Conservation (phyloP, 2,888 invertebrate species). For the Beris chalybata region DNA sequence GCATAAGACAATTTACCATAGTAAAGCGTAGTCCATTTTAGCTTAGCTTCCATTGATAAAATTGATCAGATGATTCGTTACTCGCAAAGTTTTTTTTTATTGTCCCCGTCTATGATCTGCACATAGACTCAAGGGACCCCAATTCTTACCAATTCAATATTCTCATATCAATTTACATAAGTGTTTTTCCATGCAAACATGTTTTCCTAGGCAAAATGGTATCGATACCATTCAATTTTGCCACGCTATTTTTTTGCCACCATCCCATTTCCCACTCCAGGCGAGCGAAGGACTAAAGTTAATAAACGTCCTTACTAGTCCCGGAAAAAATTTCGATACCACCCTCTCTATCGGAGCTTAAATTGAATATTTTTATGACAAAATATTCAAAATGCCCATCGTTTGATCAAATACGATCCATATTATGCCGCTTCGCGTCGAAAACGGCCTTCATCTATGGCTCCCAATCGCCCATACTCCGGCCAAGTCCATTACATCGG, state of each 20-base stretch:
- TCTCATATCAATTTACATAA: constrained; percentile 28
- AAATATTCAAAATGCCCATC: constrained; percentile 26
- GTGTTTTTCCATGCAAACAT: constrained; percentile 19
- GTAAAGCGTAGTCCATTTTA: too few species aligned
- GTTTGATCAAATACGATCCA: constrained; percentile 19
- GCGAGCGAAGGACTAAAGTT: constrained; percentile 13
- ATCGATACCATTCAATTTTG: constrained; percentile 28
- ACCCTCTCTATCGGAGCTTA: neutral
- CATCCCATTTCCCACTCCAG: neutral
- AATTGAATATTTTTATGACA: constrained; percentile 29
- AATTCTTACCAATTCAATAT: constrained; percentile 5
- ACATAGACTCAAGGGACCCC: too few species aligned
- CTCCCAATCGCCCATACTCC: neutral
- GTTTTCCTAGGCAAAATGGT: constrained; percentile 19
- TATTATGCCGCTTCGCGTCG: neutral
- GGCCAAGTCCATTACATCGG: constrained; percentile 25
- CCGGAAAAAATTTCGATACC: neutral
- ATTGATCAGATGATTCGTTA: too few species aligned
- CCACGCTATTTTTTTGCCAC: constrained; percentile 11
- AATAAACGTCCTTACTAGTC: constrained; percentile 1
- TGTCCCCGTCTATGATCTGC: too few species aligned
- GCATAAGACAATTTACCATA: too few species aligned
- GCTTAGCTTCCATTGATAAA: too few species aligned
- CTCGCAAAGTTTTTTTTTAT: too few species aligned
- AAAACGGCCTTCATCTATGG: constrained; percentile 12